These are phyloP conservation scores for Cheirogaleus major DNA, from an alignment of 2,797 vertebrate genomes.

Conservation along the genomic window DNA sequence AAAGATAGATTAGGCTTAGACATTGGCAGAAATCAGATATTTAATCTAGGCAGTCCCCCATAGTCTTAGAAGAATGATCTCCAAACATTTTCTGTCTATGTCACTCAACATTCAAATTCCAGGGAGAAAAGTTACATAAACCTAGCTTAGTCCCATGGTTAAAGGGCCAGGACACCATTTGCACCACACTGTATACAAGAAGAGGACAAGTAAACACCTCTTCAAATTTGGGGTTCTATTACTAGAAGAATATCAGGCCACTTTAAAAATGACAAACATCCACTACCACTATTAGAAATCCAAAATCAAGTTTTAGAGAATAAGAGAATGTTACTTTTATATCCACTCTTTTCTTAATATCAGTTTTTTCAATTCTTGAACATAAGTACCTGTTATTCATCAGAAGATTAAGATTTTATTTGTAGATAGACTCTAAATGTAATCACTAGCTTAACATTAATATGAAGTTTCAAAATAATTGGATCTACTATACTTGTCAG, in stretches of 20 bases:
- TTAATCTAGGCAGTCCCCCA: neutral
- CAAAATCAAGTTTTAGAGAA: neutral
- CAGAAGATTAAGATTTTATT: neutral
- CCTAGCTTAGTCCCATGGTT: neutral
- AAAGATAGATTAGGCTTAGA: neutral
- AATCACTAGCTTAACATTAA: too few species aligned
- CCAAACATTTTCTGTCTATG: neutral
- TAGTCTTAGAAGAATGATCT: neutral
- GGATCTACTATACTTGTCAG: neutral
- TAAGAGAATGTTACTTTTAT: neutral
- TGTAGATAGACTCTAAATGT: too few species aligned
- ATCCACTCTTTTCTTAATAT: neutral
- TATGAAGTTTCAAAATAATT: neutral
- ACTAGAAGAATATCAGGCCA: neutral
- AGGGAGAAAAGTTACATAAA: neutral
- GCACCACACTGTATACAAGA: neutral
- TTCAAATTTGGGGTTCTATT: neutral
- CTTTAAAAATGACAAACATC: neutral
- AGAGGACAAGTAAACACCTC: neutral
- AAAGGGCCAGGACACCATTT: neutral
- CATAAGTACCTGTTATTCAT: neutral
- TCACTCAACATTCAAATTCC: slow-evolving; percentile 1
- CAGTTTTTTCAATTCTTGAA: neutral
- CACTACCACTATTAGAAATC: neutral
- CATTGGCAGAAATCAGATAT: neutral